Evolutionary conservation across 2,113 vertebrate species (phyloP).

Genomic region (Anolis sagrei): DNA sequence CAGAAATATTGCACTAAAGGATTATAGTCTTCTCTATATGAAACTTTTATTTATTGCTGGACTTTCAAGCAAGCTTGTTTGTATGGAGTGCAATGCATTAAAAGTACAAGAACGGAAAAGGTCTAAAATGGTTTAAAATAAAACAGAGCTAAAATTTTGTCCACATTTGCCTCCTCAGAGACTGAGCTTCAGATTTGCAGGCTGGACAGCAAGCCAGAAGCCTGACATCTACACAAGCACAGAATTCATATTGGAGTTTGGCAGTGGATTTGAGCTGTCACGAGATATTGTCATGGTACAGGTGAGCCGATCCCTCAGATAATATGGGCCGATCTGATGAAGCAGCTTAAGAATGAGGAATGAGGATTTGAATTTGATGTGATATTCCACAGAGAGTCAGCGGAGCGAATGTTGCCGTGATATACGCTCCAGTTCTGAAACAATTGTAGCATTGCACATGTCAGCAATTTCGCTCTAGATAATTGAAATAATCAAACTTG

Average conservation of each 20-base stretch:
- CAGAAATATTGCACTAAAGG: background rate
- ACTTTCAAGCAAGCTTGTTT: background rate
- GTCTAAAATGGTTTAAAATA: background rate
- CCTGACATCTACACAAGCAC: background rate
- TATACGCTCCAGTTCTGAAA: background rate
- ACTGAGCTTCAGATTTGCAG: background rate
- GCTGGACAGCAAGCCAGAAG: background rate
- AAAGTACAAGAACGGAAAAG: background rate
- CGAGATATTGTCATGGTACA: background rate
- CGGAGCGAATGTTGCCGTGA: background rate
- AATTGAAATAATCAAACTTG: background rate
- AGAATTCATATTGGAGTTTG: background rate
- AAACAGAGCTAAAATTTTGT: background rate
- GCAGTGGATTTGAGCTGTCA: background rate
- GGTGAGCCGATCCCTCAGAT: background rate
- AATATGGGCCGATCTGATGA: background rate
- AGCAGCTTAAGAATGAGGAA: slow-evolving; percentile 11
- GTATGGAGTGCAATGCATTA: background rate
- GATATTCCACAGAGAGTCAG: background rate
- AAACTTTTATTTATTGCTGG: background rate
- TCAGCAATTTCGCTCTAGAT: slow-evolving; percentile 17
- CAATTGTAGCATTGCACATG: background rate
- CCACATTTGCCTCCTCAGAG: background rate
- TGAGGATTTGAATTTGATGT: slow-evolving; percentile 1
- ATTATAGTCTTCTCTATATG: background rate